phyloP scores from a whole-genome alignment of 2,113 vertebrate genomes.

The Rhegmatorhina hoffmannsi region DNA sequence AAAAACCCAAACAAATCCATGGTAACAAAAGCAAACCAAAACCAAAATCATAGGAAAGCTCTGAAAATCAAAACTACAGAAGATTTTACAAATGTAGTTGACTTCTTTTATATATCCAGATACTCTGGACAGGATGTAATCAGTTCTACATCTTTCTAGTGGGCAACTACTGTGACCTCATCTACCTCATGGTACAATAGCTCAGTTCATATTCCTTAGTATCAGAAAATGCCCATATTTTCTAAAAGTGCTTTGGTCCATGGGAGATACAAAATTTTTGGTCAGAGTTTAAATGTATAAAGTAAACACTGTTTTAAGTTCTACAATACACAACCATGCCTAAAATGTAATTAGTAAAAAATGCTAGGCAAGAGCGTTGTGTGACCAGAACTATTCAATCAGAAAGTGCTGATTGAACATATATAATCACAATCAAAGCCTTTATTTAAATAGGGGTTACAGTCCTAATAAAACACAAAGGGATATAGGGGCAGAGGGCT shows the following conservation, averaged over 20 bases:
- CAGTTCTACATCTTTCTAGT: not conserved
- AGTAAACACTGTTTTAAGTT: slow-evolving; percentile 57
- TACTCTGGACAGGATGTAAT: not conserved
- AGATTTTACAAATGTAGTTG: not conserved
- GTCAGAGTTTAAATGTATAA: slow-evolving; percentile 60
- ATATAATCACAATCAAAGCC: slow-evolving; percentile 83
- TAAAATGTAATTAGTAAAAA: slow-evolving; percentile 84
- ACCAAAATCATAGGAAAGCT: not conserved
- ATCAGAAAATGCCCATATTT: not conserved
- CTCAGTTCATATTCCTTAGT: not conserved
- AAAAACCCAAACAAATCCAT: not conserved
- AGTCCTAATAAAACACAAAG: slow-evolving; percentile 88
- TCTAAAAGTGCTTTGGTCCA: not conserved
- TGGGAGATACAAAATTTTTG: slow-evolving; percentile 28
- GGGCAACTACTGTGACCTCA: not conserved
- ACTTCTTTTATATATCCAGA: not conserved
- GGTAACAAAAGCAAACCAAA: not conserved
- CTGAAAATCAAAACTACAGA: not conserved
- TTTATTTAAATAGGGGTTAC: slow-evolving; percentile 89
- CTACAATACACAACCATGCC: slow-evolving; percentile 55
- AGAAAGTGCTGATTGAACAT: slow-evolving; percentile 86
- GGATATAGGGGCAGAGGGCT: slow-evolving; percentile 84
- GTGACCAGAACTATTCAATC: slow-evolving; percentile 79
- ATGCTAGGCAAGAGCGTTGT: slow-evolving; percentile 70
- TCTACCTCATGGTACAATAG: not conserved